phyloP scores from a whole-genome alignment of 2,797 vertebrate genomes.

The Discoglossus pictus region DNA sequence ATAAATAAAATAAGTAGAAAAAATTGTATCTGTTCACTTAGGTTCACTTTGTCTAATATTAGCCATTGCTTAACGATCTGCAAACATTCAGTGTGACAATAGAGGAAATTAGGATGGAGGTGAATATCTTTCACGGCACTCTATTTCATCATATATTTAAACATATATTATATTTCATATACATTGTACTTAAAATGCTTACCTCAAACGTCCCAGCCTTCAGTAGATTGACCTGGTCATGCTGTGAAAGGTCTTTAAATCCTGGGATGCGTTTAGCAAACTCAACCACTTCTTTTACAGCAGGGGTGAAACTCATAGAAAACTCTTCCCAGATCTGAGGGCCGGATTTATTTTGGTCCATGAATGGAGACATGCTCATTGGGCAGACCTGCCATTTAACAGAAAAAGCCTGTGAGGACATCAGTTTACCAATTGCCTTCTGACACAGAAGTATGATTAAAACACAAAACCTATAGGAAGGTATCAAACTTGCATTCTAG shows the following conservation, averaged over 20 bases:
- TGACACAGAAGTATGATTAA: constrained; percentile 14
- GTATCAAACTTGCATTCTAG: constrained; percentile 15
- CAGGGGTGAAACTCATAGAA: constrained; percentile 95
- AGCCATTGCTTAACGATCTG: no score
- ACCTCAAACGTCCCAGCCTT: constrained; percentile 98
- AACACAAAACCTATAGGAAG: constrained; percentile 15
- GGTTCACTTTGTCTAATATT: no score
- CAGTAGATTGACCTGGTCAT: constrained; percentile 94
- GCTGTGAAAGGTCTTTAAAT: constrained; percentile 90
- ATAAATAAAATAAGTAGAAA: no score
- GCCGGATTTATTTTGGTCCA: constrained; percentile 87
- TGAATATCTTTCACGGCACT: no score
- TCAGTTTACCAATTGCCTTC: neutral
- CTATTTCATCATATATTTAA: no score
- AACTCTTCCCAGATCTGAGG: constrained; percentile 99
- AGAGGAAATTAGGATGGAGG: no score
- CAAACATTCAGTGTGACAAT: no score
- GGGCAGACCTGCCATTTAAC: constrained; percentile 82
- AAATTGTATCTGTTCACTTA: no score
- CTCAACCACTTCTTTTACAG: constrained; percentile 95
- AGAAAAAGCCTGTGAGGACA: neutral
- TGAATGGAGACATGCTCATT: constrained; percentile 87
- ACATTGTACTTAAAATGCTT: constrained; percentile 46
- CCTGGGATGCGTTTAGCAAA: constrained; percentile 95
- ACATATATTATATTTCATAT: no score